These are phyloP conservation scores for Allophyes oxyacanthae DNA, from an alignment of 2,888 invertebrate species.

Conservation along the genomic window DNA sequence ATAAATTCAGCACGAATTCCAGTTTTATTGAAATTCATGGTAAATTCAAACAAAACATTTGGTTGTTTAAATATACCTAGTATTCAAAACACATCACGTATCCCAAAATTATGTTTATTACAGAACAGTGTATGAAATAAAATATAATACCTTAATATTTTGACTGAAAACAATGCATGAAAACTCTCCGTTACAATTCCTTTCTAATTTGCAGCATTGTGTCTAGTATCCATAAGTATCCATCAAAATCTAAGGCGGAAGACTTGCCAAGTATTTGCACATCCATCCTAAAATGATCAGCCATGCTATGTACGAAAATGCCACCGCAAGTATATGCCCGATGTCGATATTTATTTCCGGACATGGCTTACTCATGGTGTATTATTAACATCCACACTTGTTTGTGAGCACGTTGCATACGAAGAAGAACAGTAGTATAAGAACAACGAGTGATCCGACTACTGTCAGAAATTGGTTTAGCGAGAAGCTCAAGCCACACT, in stretches of 20 bases:
- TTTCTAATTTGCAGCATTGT: neutral
- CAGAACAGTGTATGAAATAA: slow-evolving; percentile 19
- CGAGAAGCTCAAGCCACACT: slow-evolving; percentile 44
- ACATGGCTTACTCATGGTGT: neutral
- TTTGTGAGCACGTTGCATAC: slow-evolving; percentile 43
- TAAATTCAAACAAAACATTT: slow-evolving; percentile 1
- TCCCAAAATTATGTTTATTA: slow-evolving; percentile 26
- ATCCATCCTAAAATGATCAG: slow-evolving; percentile 64
- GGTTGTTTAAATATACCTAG: neutral
- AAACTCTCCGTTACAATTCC: neutral
- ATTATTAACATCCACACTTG: slow-evolving; percentile 19
- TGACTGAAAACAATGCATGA: slow-evolving; percentile 7
- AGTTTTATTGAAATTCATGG: neutral
- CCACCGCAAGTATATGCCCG: slow-evolving; percentile 45
- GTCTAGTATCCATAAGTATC: neutral
- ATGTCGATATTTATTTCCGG: slow-evolving; percentile 24
- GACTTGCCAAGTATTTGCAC: slow-evolving; percentile 63
- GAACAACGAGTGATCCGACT: slow-evolving; percentile 58
- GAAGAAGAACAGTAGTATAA: slow-evolving; percentile 56
- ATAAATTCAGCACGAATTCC: too few relatives aligned
- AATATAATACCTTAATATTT: slow-evolving; percentile 13
- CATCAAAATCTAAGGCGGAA: slow-evolving; percentile 54
- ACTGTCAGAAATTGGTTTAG: slow-evolving; percentile 57
- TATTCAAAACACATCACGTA: neutral
- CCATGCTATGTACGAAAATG: slow-evolving; percentile 68